Base-by-base conservation (phyloP, 2,888 invertebrate genomes). In the Arenicola marina region DNA sequence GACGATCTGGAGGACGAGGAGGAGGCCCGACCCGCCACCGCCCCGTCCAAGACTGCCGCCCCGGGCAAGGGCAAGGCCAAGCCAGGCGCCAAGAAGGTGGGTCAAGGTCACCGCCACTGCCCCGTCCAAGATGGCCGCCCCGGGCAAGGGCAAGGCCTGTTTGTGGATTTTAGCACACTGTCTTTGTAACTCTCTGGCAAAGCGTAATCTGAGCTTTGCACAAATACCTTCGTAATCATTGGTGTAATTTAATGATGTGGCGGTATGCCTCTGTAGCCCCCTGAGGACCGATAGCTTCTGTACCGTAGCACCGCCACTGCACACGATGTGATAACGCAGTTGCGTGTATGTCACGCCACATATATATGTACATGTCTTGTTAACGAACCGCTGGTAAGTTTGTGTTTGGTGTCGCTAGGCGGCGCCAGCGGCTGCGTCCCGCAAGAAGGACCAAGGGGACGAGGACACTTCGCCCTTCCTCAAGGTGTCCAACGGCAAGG, bases 361-460 rank as follows among this genome's bases (percentile, higher is more conserved):
- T 11, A 38, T 18, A 38, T 11, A 38, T 15, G 18, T 11, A 38
- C 11, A 38, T 38, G 11, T 38, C 38, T 38, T 38, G 38, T 38
- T 38, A 15, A 38, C 11, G 18, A 38, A 38, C 18, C 11, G 18
- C 11, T 38, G 11, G 11, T 38, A 15, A 15, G 11, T 15, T 15
- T 38, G 18, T 38, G 18, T 38, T 38, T n/a, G n/a, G n/a, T n/a
- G n/a, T n/a, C n/a, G n/a, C 1, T 21, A 29, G 7, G 32, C 45
- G 1, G 51, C 56, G 26, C 24, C 56, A 1, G 28, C 54, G 0
- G 59, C 32, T 1, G 43, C 56, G 2, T 29, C 73, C 24, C 74
- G 73, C 61, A 86, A 87, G 21, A 93, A 93, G 78, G 93, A 93
- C 76, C 90, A 90, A 7, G 95, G 95, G 62, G 95, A 93, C 62